Percentiles rank a stretch among this genome's conserved stretches.
phyloP scores from a whole-genome alignment of 2,113 vertebrate genomes.

The Pleuronectes platessa region DNA sequence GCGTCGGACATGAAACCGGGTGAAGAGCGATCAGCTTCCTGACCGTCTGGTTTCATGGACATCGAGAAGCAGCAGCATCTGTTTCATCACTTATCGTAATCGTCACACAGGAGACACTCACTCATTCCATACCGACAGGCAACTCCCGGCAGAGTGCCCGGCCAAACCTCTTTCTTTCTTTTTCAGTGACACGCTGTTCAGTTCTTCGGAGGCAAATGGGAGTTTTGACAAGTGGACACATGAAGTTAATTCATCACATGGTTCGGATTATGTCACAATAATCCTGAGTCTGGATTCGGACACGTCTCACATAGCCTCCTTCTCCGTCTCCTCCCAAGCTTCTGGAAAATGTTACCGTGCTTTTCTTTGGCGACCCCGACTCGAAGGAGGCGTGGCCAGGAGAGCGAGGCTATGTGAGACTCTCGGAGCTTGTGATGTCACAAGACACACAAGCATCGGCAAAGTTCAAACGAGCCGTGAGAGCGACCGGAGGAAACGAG shows the following conservation, averaged over 20 bases:
- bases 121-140: conserved; percentile 72
- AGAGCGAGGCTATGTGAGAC: conserved; percentile 51
- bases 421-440: conserved; percentile 40
- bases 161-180: conserved; percentile 85
- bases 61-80: conserved; percentile 29
- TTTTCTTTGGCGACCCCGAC: not conserved
- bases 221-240: conserved; percentile 22
- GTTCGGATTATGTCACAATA: conserved; percentile 57
- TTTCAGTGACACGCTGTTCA: conserved; percentile 51
- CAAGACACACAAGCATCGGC: conserved; percentile 24
- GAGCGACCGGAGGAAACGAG: conserved; percentile 1
- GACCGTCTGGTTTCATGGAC: conserved; percentile 76
- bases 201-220: conserved; percentile 34
- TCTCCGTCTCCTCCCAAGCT: not conserved
- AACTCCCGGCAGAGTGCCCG: conserved; percentile 80
- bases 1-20: conserved; percentile 75
- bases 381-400: not conserved
- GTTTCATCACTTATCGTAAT: not conserved
- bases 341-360: no score
- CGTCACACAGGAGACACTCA: conserved; percentile 25
- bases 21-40: conserved; percentile 20
- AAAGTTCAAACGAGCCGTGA: conserved; percentile 20
- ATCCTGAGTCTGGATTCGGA: conserved; percentile 43
- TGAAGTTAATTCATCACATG: conserved; percentile 31
- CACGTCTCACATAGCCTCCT: conserved; percentile 49